Evolutionary conservation across 2,888 invertebrate species (phyloP), one percentile per base, ranked within the genome.

Genomic region (Hybos culiciformis): DNA sequence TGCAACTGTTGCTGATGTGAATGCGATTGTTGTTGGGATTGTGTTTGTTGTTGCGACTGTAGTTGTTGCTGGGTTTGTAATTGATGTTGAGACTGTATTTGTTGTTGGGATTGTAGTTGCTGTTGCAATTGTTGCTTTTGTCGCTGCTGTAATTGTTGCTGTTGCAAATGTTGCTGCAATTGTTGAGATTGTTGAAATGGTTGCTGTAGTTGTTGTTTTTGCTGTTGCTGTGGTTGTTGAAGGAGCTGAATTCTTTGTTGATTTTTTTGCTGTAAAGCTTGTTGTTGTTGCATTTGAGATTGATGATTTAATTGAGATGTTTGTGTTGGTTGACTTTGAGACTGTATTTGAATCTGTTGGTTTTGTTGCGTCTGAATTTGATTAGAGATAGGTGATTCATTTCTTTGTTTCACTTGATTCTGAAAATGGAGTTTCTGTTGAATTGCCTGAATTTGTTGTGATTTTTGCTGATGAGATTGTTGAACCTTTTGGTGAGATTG

Each of bases 261-360:
- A 37, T 49, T 46, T 9, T 43, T 19, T 29, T 11, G 54, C 46
- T 20, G 63, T 56, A 31, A 15, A 3, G 61, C 57, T 39, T 71
- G 70, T 40, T 68, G 67, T 44, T 70, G 58, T 21, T 61, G 53
- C 17, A 71, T 56, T 4, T 72, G 70, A 9, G 74, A 73, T 44
- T n/a, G n/a, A n/a, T n/a, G n/a, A n/a, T n/a, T n/a, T n/a, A n/a
- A n/a, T n/a, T n/a, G n/a, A n/a, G n/a, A n/a, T n/a, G n/a, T n/a
- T n/a, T n/a, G n/a, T n/a, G n/a, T n/a, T n/a, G n/a, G n/a, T n/a
- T n/a, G n/a, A n/a, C n/a, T n/a, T n/a, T n/a, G n/a, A n/a, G n/a
- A n/a, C n/a, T n/a, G n/a, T n/a, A n/a, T n/a, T n/a, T n/a, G n/a
- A n/a, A n/a, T n/a, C n/a, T n/a, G n/a, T n/a, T n/a, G n/a, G n/a